A percentile compares a stretch with the other conserved stretches of the same genome.
Evolutionary conservation across 2,888 invertebrate species (phyloP).

Genomic region (Capitulum mitella): DNA sequence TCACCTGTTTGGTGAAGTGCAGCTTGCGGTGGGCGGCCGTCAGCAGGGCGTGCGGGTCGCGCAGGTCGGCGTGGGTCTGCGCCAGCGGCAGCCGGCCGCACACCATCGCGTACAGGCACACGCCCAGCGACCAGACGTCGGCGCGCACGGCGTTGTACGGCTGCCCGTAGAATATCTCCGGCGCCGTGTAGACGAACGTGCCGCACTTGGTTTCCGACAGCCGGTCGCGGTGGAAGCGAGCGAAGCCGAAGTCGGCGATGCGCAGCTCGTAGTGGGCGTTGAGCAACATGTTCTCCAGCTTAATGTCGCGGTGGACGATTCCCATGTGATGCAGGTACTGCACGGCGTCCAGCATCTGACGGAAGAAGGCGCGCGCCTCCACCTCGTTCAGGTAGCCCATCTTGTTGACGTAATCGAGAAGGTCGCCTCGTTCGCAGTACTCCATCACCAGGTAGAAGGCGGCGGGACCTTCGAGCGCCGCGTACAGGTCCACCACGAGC

Average conservation of each 20-base stretch:
- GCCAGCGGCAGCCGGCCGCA: constrained; percentile 23
- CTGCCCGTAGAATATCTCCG: not conserved
- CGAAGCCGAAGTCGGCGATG: constrained; percentile 16
- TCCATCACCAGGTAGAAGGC: constrained; percentile 16
- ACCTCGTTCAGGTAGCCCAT: constrained; percentile 16
- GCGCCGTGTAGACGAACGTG: constrained; percentile 20
- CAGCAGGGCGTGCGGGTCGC: constrained; percentile 19
- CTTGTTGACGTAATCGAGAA: constrained; percentile 17
- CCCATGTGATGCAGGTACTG: constrained; percentile 22
- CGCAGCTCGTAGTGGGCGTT: constrained; percentile 2
- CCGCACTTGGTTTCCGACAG: constrained; percentile 15
- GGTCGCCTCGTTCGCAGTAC: constrained; percentile 10
- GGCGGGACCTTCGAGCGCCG: not conserved
- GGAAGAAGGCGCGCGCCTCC: constrained; percentile 20
- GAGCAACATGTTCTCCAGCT: constrained; percentile 21
- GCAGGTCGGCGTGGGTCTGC: constrained; percentile 15
- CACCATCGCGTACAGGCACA: constrained; percentile 16
- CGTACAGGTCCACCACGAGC: constrained; percentile 17
- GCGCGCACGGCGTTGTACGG: not conserved
- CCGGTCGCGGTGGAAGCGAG: not conserved
- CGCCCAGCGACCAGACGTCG: constrained; percentile 3
- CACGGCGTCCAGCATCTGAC: constrained; percentile 6
- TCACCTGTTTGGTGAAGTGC: constrained; percentile 22
- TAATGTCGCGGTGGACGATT: constrained; percentile 5
- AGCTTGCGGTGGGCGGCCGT: constrained; percentile 14